Percentiles rank a stretch among this genome's conserved stretches.
Evolutionary conservation across 2,888 invertebrate genomes (phyloP).

Genomic region (Schizaphis graminum): DNA sequence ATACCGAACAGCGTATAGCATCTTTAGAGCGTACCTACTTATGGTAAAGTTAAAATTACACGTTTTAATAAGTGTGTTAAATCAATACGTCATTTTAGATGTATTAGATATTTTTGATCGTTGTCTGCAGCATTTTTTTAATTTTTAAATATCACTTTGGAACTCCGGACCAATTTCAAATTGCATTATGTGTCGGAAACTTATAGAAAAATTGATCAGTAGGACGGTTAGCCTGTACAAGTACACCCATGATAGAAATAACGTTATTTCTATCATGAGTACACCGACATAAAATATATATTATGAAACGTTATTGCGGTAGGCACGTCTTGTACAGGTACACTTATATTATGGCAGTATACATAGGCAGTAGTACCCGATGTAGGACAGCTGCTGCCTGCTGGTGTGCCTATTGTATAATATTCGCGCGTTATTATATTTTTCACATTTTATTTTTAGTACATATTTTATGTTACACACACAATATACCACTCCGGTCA

Average conservation of each 20-base stretch:
- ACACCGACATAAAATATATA: neutral
- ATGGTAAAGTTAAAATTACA: neutral
- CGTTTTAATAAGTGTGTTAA: neutral
- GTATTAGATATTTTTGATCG: neutral
- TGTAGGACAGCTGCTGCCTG: neutral
- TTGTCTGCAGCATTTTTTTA: neutral
- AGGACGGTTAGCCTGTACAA: neutral
- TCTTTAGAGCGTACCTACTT: neutral
- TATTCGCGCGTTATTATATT: neutral
- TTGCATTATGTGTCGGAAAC: neutral
- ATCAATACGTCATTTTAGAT: too few relatives aligned
- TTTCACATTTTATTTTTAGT: neutral
- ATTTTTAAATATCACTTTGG: neutral
- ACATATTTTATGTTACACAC: neutral
- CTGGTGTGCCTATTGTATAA: neutral
- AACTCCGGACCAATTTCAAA: neutral
- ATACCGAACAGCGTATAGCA: neutral
- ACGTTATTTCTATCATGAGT: too few relatives aligned
- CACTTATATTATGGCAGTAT: neutral
- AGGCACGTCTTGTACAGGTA: neutral
- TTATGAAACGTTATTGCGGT: slow-evolving; percentile 6
- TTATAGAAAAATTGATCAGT: neutral
- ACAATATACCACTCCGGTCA: neutral
- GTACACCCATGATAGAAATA: too few relatives aligned
- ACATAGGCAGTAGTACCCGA: neutral